Evolutionary conservation across 2,113 vertebrate species (phyloP).

Genomic region (Stegastes partitus): DNA sequence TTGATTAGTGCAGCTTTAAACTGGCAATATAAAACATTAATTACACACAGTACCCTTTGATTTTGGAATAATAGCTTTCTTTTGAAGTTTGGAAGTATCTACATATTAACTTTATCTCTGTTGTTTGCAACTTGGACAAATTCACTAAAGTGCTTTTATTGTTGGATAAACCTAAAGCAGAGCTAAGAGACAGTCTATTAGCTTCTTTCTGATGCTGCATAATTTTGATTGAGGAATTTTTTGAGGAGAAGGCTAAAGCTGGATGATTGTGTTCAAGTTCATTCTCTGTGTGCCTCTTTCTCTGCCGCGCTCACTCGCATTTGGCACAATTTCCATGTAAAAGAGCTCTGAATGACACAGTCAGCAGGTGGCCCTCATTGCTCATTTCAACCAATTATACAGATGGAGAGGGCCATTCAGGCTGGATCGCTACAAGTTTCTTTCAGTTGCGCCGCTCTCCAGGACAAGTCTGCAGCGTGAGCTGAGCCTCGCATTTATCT

Average conservation of each 20-base stretch:
- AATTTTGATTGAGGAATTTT: not conserved
- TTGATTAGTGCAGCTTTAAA: conserved; percentile 2
- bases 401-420: conserved; percentile 52
- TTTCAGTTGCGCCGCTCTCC: conserved; percentile 24
- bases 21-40: not conserved
- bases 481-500: conserved; percentile 37
- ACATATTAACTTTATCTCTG: not conserved
- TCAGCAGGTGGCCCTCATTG: conserved; percentile 70
- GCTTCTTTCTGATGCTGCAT: not conserved
- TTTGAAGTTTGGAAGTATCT: not conserved
- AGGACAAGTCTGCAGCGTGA: conserved; percentile 47
- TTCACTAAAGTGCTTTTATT: no score
- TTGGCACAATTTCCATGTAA: conserved; percentile 62
- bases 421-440: conserved; percentile 58
- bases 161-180: not conserved
- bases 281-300: conserved; percentile 6
- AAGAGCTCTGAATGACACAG: conserved; percentile 59
- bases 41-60: no score
- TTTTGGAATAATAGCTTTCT: not conserved
- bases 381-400: conserved; percentile 79
- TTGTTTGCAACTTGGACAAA: no score
- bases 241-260: not conserved
- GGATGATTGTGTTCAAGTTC: conserved; percentile 1
- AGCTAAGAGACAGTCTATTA: not conserved
- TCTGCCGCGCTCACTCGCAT: conserved; percentile 32